phyloP scores from a whole-genome alignment of 2,797 vertebrate species.

The Sebastes ruberrimus region DNA sequence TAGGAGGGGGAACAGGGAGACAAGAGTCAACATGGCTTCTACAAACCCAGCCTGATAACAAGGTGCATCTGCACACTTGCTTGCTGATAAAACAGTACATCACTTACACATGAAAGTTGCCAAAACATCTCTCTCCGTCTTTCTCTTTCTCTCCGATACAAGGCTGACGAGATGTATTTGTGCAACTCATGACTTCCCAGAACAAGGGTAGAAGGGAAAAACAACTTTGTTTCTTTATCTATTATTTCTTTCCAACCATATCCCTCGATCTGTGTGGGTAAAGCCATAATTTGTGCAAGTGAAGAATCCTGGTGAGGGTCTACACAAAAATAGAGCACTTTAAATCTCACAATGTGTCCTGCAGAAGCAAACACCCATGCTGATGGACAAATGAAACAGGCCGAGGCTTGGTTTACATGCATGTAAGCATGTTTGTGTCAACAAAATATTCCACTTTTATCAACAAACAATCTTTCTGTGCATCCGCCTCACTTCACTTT shows the following conservation, averaged over 20 bases:
- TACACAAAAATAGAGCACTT: conserved; percentile 28
- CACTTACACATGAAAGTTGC: conserved; percentile 33
- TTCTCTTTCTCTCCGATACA: conserved; percentile 9
- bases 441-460: conserved; percentile 24
- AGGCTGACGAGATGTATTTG: conserved; percentile 38
- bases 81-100: conserved; percentile 50
- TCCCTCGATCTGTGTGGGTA: conserved; percentile 25
- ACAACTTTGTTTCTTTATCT: conserved; percentile 49
- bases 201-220: conserved; percentile 36
- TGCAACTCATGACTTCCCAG: conserved; percentile 14
- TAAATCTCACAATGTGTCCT: conserved; percentile 5
- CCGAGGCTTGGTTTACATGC: neutral
- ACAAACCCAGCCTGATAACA: conserved; percentile 57
- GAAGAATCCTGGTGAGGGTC: conserved; percentile 14
- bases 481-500: conserved; percentile 28
- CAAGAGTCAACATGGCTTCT: conserved; percentile 43
- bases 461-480: conserved; percentile 11
- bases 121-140: neutral
- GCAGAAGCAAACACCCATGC: conserved; percentile 8
- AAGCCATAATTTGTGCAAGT: conserved; percentile 14
- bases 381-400: conserved; percentile 1
- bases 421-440: conserved; percentile 28
- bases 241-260: conserved; percentile 35
- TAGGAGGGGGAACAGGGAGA: conserved; percentile 33
- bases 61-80: conserved; percentile 27